These are phyloP conservation scores for Girardinus metallicus DNA, from an alignment of 2,797 vertebrate species.

Conservation along the genomic window DNA sequence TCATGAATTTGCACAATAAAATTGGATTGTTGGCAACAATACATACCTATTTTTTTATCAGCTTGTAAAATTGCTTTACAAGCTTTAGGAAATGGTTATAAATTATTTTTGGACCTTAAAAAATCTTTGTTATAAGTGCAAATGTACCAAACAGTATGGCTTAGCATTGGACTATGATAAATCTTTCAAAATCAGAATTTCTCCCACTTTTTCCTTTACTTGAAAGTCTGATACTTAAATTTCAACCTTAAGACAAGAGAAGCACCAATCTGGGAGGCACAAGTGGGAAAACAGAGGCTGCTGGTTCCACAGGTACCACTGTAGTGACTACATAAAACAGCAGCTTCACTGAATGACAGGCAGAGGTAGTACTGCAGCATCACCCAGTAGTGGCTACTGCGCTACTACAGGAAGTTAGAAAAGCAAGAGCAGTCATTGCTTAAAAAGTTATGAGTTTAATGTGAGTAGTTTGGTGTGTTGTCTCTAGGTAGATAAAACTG, in stretches of 20 bases:
- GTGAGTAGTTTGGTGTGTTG: neutral
- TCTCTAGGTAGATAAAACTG: neutral
- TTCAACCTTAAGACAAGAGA: neutral
- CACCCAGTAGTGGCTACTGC: neutral
- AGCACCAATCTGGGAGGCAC: neutral
- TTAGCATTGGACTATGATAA: neutral
- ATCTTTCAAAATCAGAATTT: neutral
- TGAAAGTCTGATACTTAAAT: neutral
- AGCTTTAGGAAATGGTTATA: neutral
- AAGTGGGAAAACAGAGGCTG: neutral
- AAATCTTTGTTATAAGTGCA: neutral
- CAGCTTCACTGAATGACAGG: neutral
- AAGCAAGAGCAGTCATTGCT: neutral
- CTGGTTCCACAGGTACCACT: neutral
- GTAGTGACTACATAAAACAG: neutral
- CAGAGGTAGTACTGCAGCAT: neutral
- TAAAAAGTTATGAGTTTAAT: neutral
- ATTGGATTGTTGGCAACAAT: neutral
- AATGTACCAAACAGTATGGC: neutral
- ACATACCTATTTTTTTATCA: neutral
- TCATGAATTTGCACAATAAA: neutral
- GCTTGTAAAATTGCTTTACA: neutral
- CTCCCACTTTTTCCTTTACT: neutral
- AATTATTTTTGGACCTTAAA: neutral
- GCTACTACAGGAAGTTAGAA: neutral